Percentiles rank a stretch among this genome's conserved stretches.
Evolutionary conservation across 1,140 invertebrate species (phyloP).

Genomic region (Delia radicum): DNA sequence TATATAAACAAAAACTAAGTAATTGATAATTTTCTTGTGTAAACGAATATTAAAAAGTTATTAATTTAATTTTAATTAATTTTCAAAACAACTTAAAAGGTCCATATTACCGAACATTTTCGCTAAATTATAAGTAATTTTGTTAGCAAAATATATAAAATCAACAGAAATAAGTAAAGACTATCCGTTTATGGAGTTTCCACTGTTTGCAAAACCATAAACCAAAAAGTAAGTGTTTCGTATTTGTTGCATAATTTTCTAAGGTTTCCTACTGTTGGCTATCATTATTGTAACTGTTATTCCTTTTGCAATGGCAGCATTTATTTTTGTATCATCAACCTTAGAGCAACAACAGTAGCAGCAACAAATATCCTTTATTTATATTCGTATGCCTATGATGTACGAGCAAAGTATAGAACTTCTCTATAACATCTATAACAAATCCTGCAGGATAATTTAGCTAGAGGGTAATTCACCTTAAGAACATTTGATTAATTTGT

Average conservation of each 20-base stretch:
- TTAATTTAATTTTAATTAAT: too few species aligned
- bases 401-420: background rate
- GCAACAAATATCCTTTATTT: constrained; percentile 8
- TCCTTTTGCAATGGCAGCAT: background rate
- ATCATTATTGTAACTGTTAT: background rate
- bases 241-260: background rate
- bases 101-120: too few species aligned
- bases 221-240: background rate
- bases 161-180: background rate
- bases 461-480: constrained; percentile 16
- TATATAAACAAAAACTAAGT: too few species aligned
- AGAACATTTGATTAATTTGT: constrained; percentile 22
- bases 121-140: too few species aligned
- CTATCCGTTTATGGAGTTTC: background rate
- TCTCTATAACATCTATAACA: background rate
- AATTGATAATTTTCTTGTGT: too few species aligned
- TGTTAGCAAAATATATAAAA: too few species aligned
- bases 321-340: background rate
- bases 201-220: background rate
- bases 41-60: too few species aligned
- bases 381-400: constrained; percentile 4
- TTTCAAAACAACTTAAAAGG: too few species aligned
- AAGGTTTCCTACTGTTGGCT: background rate
- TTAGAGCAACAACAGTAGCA: too few species aligned
- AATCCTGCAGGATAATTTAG: constrained; percentile 9